Percentiles rank a stretch among this genome's conserved stretches.
Evolutionary conservation across 2,888 invertebrate species (phyloP).

Genomic region (Eristalis arbustorum): DNA sequence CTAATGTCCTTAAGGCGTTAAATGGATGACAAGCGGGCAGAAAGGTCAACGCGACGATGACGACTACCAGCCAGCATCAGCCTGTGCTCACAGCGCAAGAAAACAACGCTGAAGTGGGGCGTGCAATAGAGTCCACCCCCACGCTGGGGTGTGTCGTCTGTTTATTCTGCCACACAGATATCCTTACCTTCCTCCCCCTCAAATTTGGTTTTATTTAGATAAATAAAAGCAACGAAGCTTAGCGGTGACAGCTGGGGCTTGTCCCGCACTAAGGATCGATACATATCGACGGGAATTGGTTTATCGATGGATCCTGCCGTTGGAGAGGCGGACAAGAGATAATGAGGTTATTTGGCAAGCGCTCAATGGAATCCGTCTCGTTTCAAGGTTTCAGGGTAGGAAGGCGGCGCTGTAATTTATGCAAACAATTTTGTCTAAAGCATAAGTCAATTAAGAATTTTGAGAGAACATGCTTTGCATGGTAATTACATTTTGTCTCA

Average conservation of each 20-base stretch:
- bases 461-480: neutral
- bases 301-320: neutral
- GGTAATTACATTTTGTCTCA: neutral
- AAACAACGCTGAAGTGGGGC: neutral
- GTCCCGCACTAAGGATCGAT: neutral
- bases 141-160: neutral
- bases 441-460: neutral
- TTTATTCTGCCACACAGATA: neutral
- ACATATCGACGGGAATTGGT: neutral
- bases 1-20: constrained; percentile 24
- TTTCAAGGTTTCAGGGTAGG: too few species aligned
- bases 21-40: neutral
- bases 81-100: too few species aligned
- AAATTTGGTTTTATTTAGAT: constrained; percentile 31
- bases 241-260: constrained; percentile 20
- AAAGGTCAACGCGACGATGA: constrained; percentile 7
- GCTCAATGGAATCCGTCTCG: too few species aligned
- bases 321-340: neutral
- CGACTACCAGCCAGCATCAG: neutral
- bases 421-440: neutral
- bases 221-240: neutral
- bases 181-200: neutral
- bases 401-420: neutral
- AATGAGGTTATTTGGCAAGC: neutral
- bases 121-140: neutral